Evolutionary conservation across 2,113 vertebrate genomes (phyloP), one percentile per base, ranked within the genome.

Genomic region (Leiothrix lutea): DNA sequence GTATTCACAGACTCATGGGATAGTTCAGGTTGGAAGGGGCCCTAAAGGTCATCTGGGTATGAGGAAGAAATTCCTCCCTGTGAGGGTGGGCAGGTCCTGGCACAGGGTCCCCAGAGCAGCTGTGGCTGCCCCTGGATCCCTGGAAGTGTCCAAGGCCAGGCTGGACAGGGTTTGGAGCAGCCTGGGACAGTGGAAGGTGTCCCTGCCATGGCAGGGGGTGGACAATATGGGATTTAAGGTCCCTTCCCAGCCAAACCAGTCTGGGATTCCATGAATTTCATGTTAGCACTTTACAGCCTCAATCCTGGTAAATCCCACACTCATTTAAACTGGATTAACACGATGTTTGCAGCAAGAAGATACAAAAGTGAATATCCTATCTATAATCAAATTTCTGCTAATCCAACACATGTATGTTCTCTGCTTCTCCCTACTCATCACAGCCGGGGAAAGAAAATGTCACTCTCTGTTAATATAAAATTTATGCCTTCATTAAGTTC

Each of bases 111-210:
- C 9, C 44, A 44, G 33, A 73, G 51, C 0, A 66, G 60, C 45
- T 74, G 78, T 5, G 53, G 69, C 53, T 67, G 53, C 40, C 47
- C 29, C 54, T 50, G 70, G 12, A 60, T 26, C n/a, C 61, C 61
- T 74, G 45, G 19, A 0, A 66, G 15, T 24, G 38, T 0, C n/a
- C 29, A 22, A 25, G 45, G 45, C 24, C n/a, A 61, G 29, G 29
- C 0, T 61, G 38, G n/a, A 60, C 2, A 2, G 38, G 13, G 7
- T 13, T 45, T 1, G 78, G 38, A 67, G 16, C 24, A 21, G 0
- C 24, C 20, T 14, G 21, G 24, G 20, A 13, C 1, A 38, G 36
- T 7, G 61, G 6, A 0, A 74, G n/a, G 21, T 54, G 61, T 45
- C 38, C 20, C 12, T 58, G 60, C 18, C 42, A 53, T 8, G 7